phyloP scores from a whole-genome alignment of 2,888 invertebrate genomes.

The Meganola albula region DNA sequence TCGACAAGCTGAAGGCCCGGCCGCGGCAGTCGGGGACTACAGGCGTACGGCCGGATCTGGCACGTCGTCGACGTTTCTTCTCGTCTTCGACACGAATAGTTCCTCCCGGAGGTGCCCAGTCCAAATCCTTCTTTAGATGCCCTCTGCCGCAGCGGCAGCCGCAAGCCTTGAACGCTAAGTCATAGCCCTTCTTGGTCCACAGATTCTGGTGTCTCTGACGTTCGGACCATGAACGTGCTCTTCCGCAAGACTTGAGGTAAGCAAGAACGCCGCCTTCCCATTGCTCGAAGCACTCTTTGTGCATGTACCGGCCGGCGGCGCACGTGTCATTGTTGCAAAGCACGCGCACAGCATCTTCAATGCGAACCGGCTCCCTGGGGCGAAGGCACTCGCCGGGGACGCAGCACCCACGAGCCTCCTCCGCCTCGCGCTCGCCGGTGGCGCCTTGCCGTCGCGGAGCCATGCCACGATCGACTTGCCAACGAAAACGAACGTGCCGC shows the following conservation, averaged over 20 bases:
- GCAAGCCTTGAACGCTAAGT: conserved; percentile 96
- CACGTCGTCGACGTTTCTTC: conserved; percentile 63
- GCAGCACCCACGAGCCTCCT: conserved; percentile 83
- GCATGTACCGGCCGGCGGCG: conserved; percentile 93
- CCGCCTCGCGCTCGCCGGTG: conserved; percentile 67
- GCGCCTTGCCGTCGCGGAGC: conserved; percentile 74
- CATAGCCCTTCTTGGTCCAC: conserved; percentile 99
- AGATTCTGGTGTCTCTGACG: conserved; percentile 95
- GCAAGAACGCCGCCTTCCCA: conserved; percentile 95
- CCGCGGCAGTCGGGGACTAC: conserved; percentile 74
- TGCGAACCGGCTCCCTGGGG: conserved; percentile 79
- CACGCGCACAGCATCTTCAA: conserved; percentile 90
- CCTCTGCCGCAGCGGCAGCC: conserved; percentile 95
- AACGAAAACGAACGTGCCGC: conserved; percentile 67
- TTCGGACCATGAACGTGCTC: conserved; percentile 96
- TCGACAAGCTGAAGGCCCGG: conserved; percentile 86
- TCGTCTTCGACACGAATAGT: conserved; percentile 71
- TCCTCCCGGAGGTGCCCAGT: conserved; percentile 89
- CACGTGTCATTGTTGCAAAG: conserved; percentile 97
- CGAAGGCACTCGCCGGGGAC: conserved; percentile 91
- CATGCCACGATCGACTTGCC: conserved; percentile 55
- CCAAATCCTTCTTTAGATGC: conserved; percentile 95
- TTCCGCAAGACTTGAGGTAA: conserved; percentile 92
- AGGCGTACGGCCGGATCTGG: conserved; percentile 56
- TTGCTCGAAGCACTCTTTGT: conserved; percentile 95